Percentiles rank a stretch among this genome's conserved stretches.
Conservation (phyloP, 1,140 invertebrate species). For the Hypsibius dujardini region DNA sequence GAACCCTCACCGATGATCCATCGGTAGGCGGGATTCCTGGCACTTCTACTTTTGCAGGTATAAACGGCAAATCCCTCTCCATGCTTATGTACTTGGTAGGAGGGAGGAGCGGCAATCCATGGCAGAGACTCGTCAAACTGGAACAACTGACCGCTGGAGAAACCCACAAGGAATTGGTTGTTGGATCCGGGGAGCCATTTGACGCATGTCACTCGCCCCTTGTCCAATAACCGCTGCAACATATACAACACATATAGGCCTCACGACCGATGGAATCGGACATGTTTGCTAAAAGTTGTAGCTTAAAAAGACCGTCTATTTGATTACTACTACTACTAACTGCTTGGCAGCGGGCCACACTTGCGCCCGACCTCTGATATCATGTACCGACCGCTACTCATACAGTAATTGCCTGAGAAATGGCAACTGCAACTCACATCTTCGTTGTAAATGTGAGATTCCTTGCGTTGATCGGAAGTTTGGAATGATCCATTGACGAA, state of each 20-base stretch:
- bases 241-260: slow-evolving; percentile 25
- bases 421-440: slow-evolving; percentile 47
- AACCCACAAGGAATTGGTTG: slow-evolving; percentile 79
- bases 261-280: background rate
- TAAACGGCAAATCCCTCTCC: slow-evolving; percentile 82
- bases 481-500: slow-evolving; percentile 19
- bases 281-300: no score
- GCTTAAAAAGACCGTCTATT: no score
- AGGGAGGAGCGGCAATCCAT: slow-evolving; percentile 51
- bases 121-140: slow-evolving; percentile 87
- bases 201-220: slow-evolving; percentile 93
- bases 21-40: slow-evolving; percentile 75
- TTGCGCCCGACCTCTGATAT: no score
- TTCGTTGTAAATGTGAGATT: slow-evolving; percentile 64
- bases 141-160: slow-evolving; percentile 90
- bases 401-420: no score
- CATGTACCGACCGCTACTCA: no score
- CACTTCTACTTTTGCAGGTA: slow-evolving; percentile 87
- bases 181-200: slow-evolving; percentile 85
- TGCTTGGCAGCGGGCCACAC: no score
- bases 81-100: slow-evolving; percentile 85
- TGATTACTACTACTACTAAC: no score
- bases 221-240: slow-evolving; percentile 80
- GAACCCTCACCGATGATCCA: slow-evolving; percentile 62
- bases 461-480: slow-evolving; percentile 11